These are phyloP conservation scores for Tipula helvola DNA, from an alignment of 2,888 invertebrate genomes.

Conservation along the genomic window DNA sequence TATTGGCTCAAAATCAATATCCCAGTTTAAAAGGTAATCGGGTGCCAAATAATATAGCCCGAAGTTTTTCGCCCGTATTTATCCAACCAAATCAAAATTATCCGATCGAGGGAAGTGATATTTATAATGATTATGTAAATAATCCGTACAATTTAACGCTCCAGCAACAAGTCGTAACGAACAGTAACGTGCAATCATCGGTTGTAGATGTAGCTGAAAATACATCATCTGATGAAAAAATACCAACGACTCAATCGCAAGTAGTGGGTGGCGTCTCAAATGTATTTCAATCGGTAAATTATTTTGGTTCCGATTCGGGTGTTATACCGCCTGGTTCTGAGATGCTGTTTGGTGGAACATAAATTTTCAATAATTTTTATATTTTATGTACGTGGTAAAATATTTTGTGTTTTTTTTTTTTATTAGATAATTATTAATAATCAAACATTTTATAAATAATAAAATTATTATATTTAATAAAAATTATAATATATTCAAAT, in stretches of 20 bases:
- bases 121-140: constrained; percentile 32
- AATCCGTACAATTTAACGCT: constrained; percentile 35
- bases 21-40: constrained; percentile 25
- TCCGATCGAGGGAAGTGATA: constrained; percentile 23
- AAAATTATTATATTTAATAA: not conserved
- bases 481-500: not conserved
- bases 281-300: constrained; percentile 51
- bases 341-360: constrained; percentile 41
- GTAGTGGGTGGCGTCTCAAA: constrained; percentile 30
- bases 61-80: constrained; percentile 31
- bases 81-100: constrained; percentile 16
- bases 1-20: constrained; percentile 27
- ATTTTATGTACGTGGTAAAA: not conserved
- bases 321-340: constrained; percentile 48
- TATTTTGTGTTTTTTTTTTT: not conserved
- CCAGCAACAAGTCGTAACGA: constrained; percentile 21
- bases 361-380: constrained; percentile 14
- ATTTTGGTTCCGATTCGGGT: constrained; percentile 44
- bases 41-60: constrained; percentile 29
- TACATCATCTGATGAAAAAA: constrained; percentile 15
- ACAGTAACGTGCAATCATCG: constrained; percentile 13
- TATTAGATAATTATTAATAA: not conserved
- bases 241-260: constrained; percentile 13
- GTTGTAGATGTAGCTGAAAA: not conserved
- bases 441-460: not conserved